phyloP scores from a whole-genome alignment of 2,113 vertebrate genomes.

The Synodontis membranacea region DNA sequence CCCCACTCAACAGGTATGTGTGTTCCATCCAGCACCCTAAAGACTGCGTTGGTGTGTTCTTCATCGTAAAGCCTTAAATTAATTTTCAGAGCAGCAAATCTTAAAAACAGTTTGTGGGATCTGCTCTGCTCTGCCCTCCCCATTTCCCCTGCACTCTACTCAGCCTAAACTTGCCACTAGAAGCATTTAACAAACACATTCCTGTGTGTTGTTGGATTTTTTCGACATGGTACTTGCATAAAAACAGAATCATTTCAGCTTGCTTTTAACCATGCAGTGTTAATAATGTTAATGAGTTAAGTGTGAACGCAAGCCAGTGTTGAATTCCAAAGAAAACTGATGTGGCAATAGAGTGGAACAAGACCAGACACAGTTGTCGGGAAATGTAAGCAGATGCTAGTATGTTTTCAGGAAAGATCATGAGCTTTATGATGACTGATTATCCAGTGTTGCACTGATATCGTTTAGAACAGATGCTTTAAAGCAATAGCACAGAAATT shows the following conservation, averaged over 20 bases:
- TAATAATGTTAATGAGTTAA: neutral
- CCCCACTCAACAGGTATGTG: slow-evolving; percentile 84
- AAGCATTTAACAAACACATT: neutral
- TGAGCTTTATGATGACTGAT: neutral
- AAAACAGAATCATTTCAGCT: neutral
- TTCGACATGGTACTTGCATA: neutral
- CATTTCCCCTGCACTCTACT: neutral
- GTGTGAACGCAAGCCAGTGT: neutral
- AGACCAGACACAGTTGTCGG: neutral
- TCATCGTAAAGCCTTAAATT: neutral
- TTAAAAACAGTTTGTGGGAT: neutral
- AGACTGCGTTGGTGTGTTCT: neutral
- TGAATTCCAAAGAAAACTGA: neutral
- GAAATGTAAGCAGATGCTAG: neutral
- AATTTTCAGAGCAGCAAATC: neutral
- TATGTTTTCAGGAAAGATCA: neutral
- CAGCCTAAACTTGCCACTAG: neutral
- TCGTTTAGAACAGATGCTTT: neutral
- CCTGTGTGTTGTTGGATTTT: too few relatives aligned
- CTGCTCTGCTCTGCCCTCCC: neutral
- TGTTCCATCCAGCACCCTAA: neutral
- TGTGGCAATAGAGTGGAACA: neutral
- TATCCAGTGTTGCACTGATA: neutral
- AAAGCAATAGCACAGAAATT: neutral
- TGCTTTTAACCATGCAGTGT: neutral